Evolutionary conservation across 2,113 vertebrate genomes (phyloP).

Genomic region (Upupa epops): DNA sequence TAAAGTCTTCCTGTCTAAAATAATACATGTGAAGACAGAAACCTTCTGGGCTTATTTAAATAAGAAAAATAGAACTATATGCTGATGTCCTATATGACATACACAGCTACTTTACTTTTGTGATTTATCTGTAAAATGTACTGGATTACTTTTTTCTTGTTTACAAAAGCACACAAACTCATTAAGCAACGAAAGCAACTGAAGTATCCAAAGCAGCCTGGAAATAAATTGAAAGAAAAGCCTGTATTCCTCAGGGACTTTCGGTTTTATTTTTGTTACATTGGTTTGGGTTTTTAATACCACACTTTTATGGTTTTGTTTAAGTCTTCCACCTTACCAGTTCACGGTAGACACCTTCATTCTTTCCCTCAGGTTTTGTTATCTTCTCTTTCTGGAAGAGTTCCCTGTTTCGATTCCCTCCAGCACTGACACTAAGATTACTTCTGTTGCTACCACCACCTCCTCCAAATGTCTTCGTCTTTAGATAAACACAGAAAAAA

Average conservation of each 20-base stretch:
- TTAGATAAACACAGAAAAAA: constrained; percentile 50
- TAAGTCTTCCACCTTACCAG: constrained; percentile 80
- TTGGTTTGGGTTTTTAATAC: neutral
- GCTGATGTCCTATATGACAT: neutral
- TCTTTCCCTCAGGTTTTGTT: constrained; percentile 82
- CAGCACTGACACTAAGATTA: constrained; percentile 82
- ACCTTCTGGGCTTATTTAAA: neutral
- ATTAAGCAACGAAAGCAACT: neutral
- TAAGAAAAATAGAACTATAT: neutral
- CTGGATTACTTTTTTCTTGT: neutral
- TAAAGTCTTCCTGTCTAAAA: neutral
- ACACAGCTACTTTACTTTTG: neutral
- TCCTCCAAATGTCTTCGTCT: constrained; percentile 93
- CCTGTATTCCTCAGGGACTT: neutral
- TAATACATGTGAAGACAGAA: neutral
- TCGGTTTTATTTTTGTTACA: neutral
- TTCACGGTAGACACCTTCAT: constrained; percentile 92
- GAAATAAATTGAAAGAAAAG: neutral
- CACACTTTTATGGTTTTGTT: neutral
- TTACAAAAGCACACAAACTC: neutral
- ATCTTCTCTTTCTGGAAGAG: constrained; percentile 85
- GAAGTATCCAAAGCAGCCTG: neutral
- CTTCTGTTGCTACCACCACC: constrained; percentile 88
- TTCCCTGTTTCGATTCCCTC: constrained; percentile 82
- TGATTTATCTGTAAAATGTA: neutral